A percentile compares a stretch with the other conserved stretches of the same genome.
These are phyloP conservation scores for Pandemis cinnamomeana DNA, from an alignment of 2,888 invertebrate genomes.

Conservation along the genomic window DNA sequence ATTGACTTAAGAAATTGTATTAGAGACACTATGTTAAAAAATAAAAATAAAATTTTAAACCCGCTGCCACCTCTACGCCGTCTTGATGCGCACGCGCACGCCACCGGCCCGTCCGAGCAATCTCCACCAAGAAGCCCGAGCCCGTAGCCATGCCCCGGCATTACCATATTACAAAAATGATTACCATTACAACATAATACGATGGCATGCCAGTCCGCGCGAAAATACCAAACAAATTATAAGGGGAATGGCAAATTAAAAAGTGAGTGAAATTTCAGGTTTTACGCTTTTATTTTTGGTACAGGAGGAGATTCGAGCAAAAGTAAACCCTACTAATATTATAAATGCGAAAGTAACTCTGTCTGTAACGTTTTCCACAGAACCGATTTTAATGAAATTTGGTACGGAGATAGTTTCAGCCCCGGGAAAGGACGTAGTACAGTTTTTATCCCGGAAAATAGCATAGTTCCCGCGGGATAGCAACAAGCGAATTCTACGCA, in stretches of 20 bases:
- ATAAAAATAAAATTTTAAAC: not conserved
- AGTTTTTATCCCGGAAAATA: too few relatives aligned
- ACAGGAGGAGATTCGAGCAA: not conserved
- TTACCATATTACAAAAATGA: conserved; percentile 73
- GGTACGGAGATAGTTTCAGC: too few relatives aligned
- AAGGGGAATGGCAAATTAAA: conserved; percentile 19
- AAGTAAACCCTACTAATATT: not conserved
- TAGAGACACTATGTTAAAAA: too few relatives aligned
- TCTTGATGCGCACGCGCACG: conserved; percentile 45
- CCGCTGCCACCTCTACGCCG: conserved; percentile 50
- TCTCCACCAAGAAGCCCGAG: conserved; percentile 58
- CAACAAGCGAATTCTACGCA: too few relatives aligned
- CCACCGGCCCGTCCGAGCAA: conserved; percentile 59
- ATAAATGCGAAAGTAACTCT: too few relatives aligned
- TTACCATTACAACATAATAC: conserved; percentile 68
- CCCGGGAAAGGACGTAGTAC: too few relatives aligned
- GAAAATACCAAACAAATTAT: conserved; percentile 35
- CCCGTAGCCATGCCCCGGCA: conserved; percentile 56
- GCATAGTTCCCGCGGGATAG: too few relatives aligned
- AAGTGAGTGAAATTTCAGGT: conserved; percentile 23
- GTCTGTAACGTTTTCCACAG: too few relatives aligned
- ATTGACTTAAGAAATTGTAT: too few relatives aligned
- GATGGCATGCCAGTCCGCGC: conserved; percentile 41
- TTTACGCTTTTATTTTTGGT: not conserved
- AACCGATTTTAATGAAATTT: too few relatives aligned